Conservation (phyloP, 1,140 invertebrate genomes). For the Potamilus streckersoni region DNA sequence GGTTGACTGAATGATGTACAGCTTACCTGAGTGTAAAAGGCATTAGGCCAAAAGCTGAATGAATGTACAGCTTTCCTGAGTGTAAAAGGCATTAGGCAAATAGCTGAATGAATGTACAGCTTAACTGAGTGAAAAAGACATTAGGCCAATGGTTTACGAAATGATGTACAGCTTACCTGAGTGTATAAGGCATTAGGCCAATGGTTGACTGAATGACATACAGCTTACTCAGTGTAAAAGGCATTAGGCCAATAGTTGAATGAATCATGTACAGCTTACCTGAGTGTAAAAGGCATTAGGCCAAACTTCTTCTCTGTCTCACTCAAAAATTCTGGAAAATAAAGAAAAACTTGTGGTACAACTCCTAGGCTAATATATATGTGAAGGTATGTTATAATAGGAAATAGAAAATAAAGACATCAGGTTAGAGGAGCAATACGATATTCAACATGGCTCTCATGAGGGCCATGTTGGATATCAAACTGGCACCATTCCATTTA, state of each 20-base stretch:
- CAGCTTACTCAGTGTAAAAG: slow-evolving; percentile 39
- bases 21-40: slow-evolving; percentile 38
- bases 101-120: background rate
- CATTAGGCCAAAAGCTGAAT: too few relatives aligned
- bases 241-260: too few relatives aligned
- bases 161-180: slow-evolving; percentile 40
- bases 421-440: too few relatives aligned
- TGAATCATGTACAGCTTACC: slow-evolving; percentile 53
- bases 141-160: slow-evolving; percentile 76
- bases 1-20: background rate
- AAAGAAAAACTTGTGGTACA: slow-evolving; percentile 2
- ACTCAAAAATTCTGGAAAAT: slow-evolving; percentile 83
- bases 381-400: too few relatives aligned
- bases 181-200: too few relatives aligned
- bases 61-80: slow-evolving; percentile 39
- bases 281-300: slow-evolving; percentile 82
- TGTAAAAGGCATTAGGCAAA: too few relatives aligned
- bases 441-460: too few relatives aligned
- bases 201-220: too few relatives aligned
- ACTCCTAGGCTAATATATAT: background rate
- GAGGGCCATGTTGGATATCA: too few relatives aligned
- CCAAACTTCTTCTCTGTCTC: slow-evolving; percentile 94
- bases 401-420: too few relatives aligned
- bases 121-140: slow-evolving; percentile 78
- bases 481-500: too few relatives aligned